Percentiles rank a stretch among this genome's conserved stretches.
phyloP scores from a whole-genome alignment of 2,888 invertebrate species.

The Agonopterix heracliana region DNA sequence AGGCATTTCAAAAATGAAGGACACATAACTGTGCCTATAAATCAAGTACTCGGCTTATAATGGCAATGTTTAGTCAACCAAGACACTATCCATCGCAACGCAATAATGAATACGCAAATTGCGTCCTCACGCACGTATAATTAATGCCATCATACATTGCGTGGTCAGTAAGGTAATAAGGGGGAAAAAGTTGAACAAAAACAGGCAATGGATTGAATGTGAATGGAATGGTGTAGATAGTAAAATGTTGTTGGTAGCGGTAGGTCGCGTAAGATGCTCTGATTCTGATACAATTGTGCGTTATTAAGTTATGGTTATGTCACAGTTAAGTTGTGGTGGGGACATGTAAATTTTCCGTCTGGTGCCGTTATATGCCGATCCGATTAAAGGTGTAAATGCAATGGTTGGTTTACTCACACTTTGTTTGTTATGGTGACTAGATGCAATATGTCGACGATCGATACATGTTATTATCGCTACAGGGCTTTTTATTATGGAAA shows the following conservation, averaged over 20 bases:
- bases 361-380: constrained; percentile 42
- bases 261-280: constrained; percentile 40
- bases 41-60: constrained; percentile 27
- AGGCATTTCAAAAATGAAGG: constrained; percentile 26
- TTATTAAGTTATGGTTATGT: constrained; percentile 55
- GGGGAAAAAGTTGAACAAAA: constrained; percentile 21
- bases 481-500: too few relatives aligned
- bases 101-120: constrained; percentile 25
- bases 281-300: constrained; percentile 35
- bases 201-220: constrained; percentile 35
- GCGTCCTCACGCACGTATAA: neutral
- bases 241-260: constrained; percentile 30
- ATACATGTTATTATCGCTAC: too few relatives aligned
- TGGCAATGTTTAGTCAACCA: constrained; percentile 28
- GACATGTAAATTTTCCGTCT: constrained; percentile 41
- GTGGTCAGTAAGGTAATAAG: constrained; percentile 16
- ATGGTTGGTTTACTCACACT: too few relatives aligned
- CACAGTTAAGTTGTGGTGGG: constrained; percentile 31
- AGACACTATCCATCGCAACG: constrained; percentile 7
- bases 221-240: constrained; percentile 44
- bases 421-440: too few relatives aligned
- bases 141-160: constrained; percentile 24
- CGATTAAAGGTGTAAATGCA: neutral
- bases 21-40: constrained; percentile 52
- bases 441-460: too few relatives aligned